Conservation (phyloP, 2,888 invertebrate genomes). For the Scaptomyza flava region DNA sequence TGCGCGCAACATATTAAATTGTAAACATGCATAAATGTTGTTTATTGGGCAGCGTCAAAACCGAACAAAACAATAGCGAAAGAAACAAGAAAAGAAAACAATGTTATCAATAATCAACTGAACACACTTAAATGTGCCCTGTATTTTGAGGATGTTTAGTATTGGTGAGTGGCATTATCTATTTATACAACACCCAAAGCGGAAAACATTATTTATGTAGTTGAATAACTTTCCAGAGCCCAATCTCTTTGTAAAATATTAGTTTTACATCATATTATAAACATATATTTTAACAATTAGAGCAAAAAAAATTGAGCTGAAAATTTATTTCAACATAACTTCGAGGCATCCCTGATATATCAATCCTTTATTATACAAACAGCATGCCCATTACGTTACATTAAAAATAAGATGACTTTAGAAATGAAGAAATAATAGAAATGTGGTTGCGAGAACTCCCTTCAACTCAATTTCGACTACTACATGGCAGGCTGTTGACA, state of each 20-base stretch:
- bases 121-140: slow-evolving; percentile 20
- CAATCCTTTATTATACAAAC: background rate
- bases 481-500: slow-evolving; percentile 35
- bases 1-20: slow-evolving; percentile 74
- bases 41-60: slow-evolving; percentile 57
- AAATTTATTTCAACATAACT: too few relatives aligned
- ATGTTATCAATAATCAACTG: background rate
- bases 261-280: too few relatives aligned
- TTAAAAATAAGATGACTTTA: slow-evolving; percentile 1
- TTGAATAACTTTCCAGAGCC: too few relatives aligned
- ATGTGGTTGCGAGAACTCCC: slow-evolving; percentile 39
- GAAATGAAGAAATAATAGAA: slow-evolving; percentile 52
- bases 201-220: too few relatives aligned
- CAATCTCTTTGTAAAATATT: too few relatives aligned
- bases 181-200: too few relatives aligned
- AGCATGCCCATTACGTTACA: slow-evolving; percentile 8
- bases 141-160: background rate
- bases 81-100: slow-evolving; percentile 18
- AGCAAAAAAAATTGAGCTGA: too few relatives aligned
- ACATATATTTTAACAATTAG: too few relatives aligned
- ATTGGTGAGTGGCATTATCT: background rate
- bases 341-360: too few relatives aligned
- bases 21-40: slow-evolving; percentile 73
- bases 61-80: slow-evolving; percentile 43
- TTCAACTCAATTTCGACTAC: slow-evolving; percentile 44